Base-by-base conservation (phyloP, 2,797 vertebrate species). In the Rhinichthys osculus region DNA sequence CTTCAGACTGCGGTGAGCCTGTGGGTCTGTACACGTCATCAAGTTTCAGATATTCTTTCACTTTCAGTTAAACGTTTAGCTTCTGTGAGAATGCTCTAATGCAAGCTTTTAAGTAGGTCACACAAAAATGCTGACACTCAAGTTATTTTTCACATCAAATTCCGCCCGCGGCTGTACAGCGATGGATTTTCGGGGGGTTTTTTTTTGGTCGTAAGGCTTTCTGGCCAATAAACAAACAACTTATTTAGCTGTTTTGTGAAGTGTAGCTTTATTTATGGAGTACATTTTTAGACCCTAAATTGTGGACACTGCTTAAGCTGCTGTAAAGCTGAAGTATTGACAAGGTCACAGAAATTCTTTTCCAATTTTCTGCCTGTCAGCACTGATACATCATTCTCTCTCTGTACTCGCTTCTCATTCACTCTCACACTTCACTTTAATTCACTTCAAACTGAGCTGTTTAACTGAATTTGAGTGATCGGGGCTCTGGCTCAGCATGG, bases 1-100 rank as follows among this genome's bases (percentile, higher is more conserved):
- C 98, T 93, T 95, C 93, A 11, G 97, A 99, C 92, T 98, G 96
- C 27, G 98, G 98, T 98, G 95, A 95, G 95, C 44, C 4, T 5
- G 57, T n/a, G 5, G 69, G 3, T 38, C 6, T 78, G 35, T 30
- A 21, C 16, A 47, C 4, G 0, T 27, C 27, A 9, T 13, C 5
- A 16, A 66, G 44, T 57, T 11, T 21, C 21, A 42, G 10, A 82
- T 21, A 33, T n/a, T 7, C 40, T 83, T 73, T 83, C 44, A 5
- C 21, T 38, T 66, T 38, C 19, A 66, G 13, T 50, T 50, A 16
- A 59, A 78, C 54, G 4, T 42, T 54, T 27, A 57, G 23, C 16
- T 3, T 27, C 67, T 72, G 16, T 30, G 30, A 82, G 42, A 81
- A 47, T 27, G n/a, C 59, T 72, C 19, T 64, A 19, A 10, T 62